These are phyloP conservation scores for Dasypolia templi DNA, from an alignment of 2,888 invertebrate species.

Conservation along the genomic window DNA sequence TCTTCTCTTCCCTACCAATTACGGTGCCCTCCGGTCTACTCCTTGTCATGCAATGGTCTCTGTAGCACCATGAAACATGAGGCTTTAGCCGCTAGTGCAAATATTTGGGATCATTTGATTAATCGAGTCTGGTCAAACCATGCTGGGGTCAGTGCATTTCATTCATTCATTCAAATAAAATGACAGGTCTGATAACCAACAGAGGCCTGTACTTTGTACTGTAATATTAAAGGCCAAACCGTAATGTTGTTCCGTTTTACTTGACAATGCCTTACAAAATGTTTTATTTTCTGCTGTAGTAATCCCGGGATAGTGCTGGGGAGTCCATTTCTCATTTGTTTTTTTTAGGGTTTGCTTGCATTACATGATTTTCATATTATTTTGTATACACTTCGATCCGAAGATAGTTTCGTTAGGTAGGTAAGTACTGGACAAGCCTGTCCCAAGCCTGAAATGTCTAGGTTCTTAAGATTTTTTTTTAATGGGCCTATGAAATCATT, in stretches of 20 bases:
- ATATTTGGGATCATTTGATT: no score
- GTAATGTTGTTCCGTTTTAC: conserved; percentile 40
- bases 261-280: conserved; percentile 32
- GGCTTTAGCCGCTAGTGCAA: no score
- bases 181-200: no score
- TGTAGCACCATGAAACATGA: no score
- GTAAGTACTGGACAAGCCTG: background rate
- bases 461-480: background rate
- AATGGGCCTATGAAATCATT: background rate
- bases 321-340: conserved; percentile 6
- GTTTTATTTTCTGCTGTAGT: conserved; percentile 20
- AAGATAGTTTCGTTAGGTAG: background rate
- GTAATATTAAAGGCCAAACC: conserved; percentile 25
- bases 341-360: conserved; percentile 22
- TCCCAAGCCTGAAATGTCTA: background rate
- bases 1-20: no score
- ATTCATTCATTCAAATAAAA: no score
- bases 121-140: no score
- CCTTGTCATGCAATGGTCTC: no score
- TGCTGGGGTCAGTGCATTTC: no score
- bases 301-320: conserved; percentile 8
- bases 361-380: conserved; percentile 1
- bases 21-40: no score
- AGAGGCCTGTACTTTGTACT: conserved; percentile 20
- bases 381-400: background rate